A percentile compares a stretch with the other conserved stretches of the same genome.
Evolutionary conservation across 2,888 invertebrate genomes (phyloP).

Genomic region (Amblyteles armatorius): DNA sequence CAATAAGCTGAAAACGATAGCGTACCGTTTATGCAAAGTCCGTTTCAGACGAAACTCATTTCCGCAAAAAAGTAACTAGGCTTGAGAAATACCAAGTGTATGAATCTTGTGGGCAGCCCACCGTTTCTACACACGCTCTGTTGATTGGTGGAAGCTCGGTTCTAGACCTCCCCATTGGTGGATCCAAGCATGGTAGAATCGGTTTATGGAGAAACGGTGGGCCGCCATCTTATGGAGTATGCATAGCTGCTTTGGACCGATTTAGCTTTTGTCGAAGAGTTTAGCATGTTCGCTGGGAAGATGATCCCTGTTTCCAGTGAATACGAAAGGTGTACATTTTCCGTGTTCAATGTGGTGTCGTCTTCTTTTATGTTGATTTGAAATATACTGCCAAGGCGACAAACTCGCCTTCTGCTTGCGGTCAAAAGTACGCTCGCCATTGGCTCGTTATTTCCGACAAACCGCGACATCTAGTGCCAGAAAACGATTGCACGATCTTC

Average conservation of each 20-base stretch:
- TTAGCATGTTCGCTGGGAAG: neutral
- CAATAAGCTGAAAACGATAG: neutral
- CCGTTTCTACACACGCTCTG: too few relatives aligned
- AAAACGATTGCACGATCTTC: neutral
- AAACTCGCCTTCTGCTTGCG: neutral
- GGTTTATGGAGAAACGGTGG: too few relatives aligned
- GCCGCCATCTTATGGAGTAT: too few relatives aligned
- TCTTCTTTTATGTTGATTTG: neutral
- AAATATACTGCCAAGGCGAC: neutral
- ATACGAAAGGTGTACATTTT: neutral
- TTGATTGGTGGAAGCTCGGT: too few relatives aligned
- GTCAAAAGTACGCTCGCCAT: neutral
- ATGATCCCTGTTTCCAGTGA: neutral
- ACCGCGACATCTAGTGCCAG: slow-evolving; percentile 2
- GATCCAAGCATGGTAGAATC: too few relatives aligned
- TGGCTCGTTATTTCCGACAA: neutral
- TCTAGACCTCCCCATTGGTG: too few relatives aligned
- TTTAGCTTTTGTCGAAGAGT: too few relatives aligned
- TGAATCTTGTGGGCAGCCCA: neutral
- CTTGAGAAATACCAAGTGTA: neutral
- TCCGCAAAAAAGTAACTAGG: neutral
- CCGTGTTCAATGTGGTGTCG: neutral
- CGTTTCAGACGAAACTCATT: slow-evolving; percentile 2
- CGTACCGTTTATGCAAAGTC: neutral
- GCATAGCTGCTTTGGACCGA: neutral